Evolutionary conservation across 1,140 invertebrate genomes (phyloP).

Genomic region (Calephelis nemesis): DNA sequence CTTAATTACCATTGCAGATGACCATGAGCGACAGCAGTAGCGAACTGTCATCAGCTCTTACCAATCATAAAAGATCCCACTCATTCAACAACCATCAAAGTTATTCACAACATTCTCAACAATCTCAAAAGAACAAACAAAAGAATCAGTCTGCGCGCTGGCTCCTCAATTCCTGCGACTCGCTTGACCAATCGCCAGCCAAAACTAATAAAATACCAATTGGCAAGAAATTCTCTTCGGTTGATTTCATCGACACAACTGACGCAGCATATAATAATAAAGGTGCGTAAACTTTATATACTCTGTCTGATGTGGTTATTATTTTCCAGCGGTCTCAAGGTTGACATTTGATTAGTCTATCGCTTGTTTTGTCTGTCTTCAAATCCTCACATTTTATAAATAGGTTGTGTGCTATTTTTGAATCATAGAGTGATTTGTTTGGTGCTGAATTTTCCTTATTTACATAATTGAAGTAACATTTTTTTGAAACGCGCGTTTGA

Average conservation of each 20-base stretch:
- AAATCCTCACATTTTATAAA: no score
- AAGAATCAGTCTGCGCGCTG: constrained; percentile 75
- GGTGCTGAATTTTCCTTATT: no score
- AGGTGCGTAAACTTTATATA: constrained; percentile 48
- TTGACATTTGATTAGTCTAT: not conserved
- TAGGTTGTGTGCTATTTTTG: no score
- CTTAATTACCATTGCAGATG: constrained; percentile 55
- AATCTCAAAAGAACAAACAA: constrained; percentile 79
- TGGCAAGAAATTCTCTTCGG: constrained; percentile 72
- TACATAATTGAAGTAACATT: no score
- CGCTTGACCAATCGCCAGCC: constrained; percentile 68
- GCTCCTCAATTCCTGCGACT: constrained; percentile 75
- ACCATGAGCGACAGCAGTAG: constrained; percentile 74
- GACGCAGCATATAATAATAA: constrained; percentile 63
- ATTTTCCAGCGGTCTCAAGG: constrained; percentile 11
- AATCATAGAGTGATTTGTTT: no score
- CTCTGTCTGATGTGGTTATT: constrained; percentile 13
- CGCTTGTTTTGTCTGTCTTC: constrained; percentile 1
- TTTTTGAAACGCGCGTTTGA: no score
- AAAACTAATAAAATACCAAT: constrained; percentile 62
- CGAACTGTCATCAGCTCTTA: constrained; percentile 61
- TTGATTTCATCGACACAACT: constrained; percentile 67
- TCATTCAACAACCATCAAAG: constrained; percentile 84
- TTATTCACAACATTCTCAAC: constrained; percentile 81
- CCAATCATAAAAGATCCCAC: constrained; percentile 82